Evolutionary conservation across 2,113 vertebrate genomes (phyloP).

Genomic region (Collichthys lucidus): DNA sequence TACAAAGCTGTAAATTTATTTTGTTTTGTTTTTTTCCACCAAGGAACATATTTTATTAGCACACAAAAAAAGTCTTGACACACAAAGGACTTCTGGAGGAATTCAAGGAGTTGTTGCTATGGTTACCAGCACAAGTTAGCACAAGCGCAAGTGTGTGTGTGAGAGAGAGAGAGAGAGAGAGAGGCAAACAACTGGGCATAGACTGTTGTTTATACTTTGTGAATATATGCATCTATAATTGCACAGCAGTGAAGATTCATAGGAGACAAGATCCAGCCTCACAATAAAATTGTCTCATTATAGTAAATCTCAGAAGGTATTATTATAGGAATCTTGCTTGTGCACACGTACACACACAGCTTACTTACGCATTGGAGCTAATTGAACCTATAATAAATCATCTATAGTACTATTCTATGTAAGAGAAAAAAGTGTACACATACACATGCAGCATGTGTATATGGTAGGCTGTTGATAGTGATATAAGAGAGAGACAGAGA

Average conservation of each 20-base stretch:
- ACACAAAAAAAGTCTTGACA: constrained; percentile 48
- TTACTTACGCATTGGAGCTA: background rate
- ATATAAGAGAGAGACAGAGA: background rate
- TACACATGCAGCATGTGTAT: background rate
- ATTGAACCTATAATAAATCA: constrained; percentile 21
- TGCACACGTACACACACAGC: background rate
- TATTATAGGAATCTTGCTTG: background rate
- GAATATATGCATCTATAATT: constrained; percentile 26
- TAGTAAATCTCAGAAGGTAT: background rate
- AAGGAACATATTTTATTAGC: constrained; percentile 22
- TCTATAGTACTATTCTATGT: constrained; percentile 1
- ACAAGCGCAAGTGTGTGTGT: background rate
- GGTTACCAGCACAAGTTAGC: constrained; percentile 59
- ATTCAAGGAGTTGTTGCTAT: constrained; percentile 66
- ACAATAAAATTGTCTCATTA: constrained; percentile 1
- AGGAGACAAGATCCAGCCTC: constrained; percentile 4
- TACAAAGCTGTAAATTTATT: constrained; percentile 7
- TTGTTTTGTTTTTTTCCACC: background rate
- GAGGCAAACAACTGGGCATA: constrained; percentile 11
- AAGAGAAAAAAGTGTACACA: background rate
- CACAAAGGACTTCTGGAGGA: constrained; percentile 38
- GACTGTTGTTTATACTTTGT: constrained; percentile 23
- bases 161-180: constrained; percentile 24
- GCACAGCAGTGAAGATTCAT: constrained; percentile 2
- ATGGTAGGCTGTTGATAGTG: background rate